Percentiles rank a stretch among this genome's conserved stretches.
Evolutionary conservation across 23 tunicate species (phyloP).

Genomic region (Phallusia fumigata): DNA sequence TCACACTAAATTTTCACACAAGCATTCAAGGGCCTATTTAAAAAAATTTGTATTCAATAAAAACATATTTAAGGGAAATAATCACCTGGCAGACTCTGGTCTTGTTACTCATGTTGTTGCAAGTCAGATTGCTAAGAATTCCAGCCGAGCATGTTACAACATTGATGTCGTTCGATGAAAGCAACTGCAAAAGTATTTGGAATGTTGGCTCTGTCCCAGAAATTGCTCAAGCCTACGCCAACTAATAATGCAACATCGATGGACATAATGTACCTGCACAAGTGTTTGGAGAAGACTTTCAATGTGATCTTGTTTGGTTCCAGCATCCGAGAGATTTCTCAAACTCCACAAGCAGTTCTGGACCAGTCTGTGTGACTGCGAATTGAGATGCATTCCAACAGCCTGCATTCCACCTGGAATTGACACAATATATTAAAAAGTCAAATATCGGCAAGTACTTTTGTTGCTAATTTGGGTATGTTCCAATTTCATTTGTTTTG

Average conservation of each 20-base stretch:
- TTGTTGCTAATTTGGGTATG: too few species aligned
- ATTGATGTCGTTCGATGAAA: slow-evolving; percentile 89
- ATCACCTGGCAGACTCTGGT: slow-evolving; percentile 78
- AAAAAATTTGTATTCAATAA: too few species aligned
- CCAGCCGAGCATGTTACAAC: slow-evolving; percentile 97
- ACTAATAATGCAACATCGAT: too few species aligned
- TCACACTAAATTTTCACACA: too few species aligned
- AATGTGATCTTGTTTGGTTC: slow-evolving; percentile 88
- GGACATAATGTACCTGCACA: slow-evolving; percentile 85
- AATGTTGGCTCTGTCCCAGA: too few species aligned
- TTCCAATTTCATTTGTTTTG: too few species aligned
- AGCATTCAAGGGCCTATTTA: too few species aligned
- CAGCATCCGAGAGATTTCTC: slow-evolving; percentile 94
- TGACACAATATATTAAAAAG: neutral
- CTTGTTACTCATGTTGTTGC: slow-evolving; percentile 98
- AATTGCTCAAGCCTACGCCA: neutral
- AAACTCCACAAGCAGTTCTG: slow-evolving; percentile 96
- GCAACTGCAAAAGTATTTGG: slow-evolving; percentile 54
- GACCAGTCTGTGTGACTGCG: slow-evolving; percentile 70
- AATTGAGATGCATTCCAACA: slow-evolving; percentile 71
- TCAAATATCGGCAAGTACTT: too few species aligned
- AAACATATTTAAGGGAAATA: neutral
- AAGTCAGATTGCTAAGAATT: slow-evolving; percentile 93
- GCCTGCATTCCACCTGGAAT: slow-evolving; percentile 90
- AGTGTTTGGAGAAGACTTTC: slow-evolving; percentile 75